Evolutionary conservation across 2,113 vertebrate genomes (phyloP).

Genomic region (Dendrocopos noguchii): DNA sequence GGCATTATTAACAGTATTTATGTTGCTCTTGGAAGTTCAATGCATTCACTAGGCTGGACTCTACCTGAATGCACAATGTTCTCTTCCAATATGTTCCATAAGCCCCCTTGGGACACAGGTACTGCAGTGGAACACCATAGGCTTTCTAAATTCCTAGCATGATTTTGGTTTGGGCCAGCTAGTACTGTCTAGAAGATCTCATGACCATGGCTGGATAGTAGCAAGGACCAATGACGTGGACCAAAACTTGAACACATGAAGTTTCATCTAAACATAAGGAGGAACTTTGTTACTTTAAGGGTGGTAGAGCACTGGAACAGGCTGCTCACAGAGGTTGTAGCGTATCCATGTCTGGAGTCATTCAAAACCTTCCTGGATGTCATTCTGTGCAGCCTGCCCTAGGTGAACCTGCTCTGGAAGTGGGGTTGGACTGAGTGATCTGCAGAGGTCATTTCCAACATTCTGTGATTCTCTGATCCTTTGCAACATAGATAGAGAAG

Average conservation of each 20-base stretch:
- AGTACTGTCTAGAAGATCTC: background rate
- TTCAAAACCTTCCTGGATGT: too few relatives aligned
- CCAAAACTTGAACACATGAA: too few relatives aligned
- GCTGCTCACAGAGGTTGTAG: too few relatives aligned
- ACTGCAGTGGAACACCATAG: background rate
- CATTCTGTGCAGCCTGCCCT: too few relatives aligned
- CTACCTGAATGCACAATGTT: background rate
- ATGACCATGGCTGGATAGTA: background rate
- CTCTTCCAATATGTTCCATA: background rate
- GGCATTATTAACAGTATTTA: conserved; percentile 53
- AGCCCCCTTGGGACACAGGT: background rate
- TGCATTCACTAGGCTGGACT: background rate
- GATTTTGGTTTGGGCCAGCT: background rate
- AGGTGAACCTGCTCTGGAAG: too few relatives aligned
- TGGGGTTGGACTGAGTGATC: too few relatives aligned
- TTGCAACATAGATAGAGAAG: background rate
- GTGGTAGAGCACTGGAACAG: too few relatives aligned
- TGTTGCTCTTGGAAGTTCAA: background rate
- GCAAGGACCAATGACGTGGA: background rate
- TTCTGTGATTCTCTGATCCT: too few relatives aligned
- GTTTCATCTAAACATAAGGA: too few relatives aligned
- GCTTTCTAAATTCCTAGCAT: background rate
- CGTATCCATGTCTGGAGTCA: too few relatives aligned
- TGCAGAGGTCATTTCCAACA: too few relatives aligned
- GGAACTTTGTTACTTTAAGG: too few relatives aligned